These are phyloP conservation scores for Timema cristinae DNA, from an alignment of 2,888 invertebrate genomes.

Conservation along the genomic window DNA sequence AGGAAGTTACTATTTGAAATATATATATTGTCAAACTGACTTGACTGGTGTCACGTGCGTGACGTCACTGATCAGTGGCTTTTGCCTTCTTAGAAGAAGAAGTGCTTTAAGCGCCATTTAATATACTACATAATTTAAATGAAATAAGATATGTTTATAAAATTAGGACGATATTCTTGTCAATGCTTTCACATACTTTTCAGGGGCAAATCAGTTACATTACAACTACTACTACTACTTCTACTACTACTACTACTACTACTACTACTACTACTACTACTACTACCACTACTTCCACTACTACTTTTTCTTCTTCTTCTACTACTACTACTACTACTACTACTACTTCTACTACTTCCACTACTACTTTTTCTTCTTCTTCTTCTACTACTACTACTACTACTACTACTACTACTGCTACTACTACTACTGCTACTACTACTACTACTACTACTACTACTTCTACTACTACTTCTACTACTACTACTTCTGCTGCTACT, in stretches of 20 bases:
- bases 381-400: neutral
- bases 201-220: too few relatives aligned
- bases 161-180: too few relatives aligned
- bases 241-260: constrained; percentile 14
- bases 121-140: too few relatives aligned
- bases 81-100: too few relatives aligned
- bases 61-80: too few relatives aligned
- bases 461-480: neutral
- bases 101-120: too few relatives aligned
- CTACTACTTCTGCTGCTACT: neutral
- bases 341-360: neutral
- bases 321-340: neutral
- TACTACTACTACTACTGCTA: neutral
- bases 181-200: too few relatives aligned
- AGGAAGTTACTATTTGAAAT: too few relatives aligned
- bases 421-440: constrained; percentile 5
- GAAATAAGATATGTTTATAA: too few relatives aligned
- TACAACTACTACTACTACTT: constrained; percentile 1
- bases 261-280: constrained; percentile 9
- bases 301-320: neutral
- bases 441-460: constrained; percentile 8
- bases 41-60: too few relatives aligned
- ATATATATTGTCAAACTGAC: too few relatives aligned
- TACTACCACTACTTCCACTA: constrained; percentile 7
- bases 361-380: neutral